Evolutionary conservation across 2,797 vertebrate species (phyloP), one percentile per base, ranked within the genome.

Genomic region (Macropus fuliginosus): DNA sequence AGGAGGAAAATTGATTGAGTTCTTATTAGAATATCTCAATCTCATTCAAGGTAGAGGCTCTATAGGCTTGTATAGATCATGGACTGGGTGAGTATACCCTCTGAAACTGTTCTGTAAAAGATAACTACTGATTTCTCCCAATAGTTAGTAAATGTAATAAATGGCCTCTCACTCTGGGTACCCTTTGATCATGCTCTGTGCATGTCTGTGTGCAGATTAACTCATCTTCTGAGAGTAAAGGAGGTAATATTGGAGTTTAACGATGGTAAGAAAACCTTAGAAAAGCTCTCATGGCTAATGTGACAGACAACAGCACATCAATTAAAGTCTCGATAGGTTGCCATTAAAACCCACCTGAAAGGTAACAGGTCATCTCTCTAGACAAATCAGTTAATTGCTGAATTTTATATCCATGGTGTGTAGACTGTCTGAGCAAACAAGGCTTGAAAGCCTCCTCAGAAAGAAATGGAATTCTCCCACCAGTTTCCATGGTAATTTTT

Each of bases 391-490:
- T 46, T 81, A 21, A 46, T 87, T 27, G 9, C 24, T 87, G 21
- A 40, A 40, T 24, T 81, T 8, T 21, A 46, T 5, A 40, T 81
- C n/a, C 8, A 10, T 8, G 40, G 55, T 95, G 55, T 91, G n/a
- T 91, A 92, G 52, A 90, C 59, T 62, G 52, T 62, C 21, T 97
- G 81, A 57, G 90, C 34, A 89, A 56, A 92, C 0, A 91, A 40
- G 59, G 4, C 55, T 96, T 27, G 29, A 29, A 87, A 87, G 3
- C 10, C 40, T 46, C 40, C 6, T 46, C 50, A 87, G 74, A 46
- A 46, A 3, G 74, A 87, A 95, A 34, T 91, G 6, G 14, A 93
- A 93, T 90, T 90, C 40, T 94, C 94, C 40, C 93, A 95, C 66
- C 66, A 96, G 74, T 87, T 97, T 96, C 55, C 93, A 54, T 1